Conservation (phyloP, 2,888 invertebrate genomes). For the Lochmaea crataegi region DNA sequence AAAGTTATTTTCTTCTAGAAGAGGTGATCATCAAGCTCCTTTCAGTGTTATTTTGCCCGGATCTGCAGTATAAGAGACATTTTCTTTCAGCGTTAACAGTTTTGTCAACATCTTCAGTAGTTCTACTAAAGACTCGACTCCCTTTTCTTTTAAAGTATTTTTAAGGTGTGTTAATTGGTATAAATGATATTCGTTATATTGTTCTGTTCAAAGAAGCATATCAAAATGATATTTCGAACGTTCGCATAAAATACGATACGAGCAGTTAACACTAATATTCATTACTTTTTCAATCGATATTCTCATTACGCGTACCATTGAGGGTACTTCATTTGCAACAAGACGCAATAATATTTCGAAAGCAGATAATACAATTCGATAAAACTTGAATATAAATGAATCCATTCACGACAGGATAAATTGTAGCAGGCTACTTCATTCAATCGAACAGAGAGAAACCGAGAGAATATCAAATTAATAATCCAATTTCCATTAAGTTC, state of each 20-base stretch:
- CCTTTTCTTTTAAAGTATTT: too few species aligned
- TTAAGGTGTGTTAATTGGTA: not conserved
- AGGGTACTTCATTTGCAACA: slow-evolving; percentile 34
- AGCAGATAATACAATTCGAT: slow-evolving; percentile 45
- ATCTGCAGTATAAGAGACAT: too few species aligned
- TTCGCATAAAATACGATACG: not conserved
- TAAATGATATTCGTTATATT: not conserved
- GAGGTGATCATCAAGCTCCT: too few species aligned
- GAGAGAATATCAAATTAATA: slow-evolving; percentile 36
- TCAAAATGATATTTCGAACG: not conserved
- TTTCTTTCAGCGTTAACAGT: too few species aligned
- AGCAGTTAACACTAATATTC: not conserved
- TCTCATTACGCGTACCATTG: slow-evolving; percentile 34
- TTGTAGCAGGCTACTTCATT: slow-evolving; percentile 31
- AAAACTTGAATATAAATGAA: slow-evolving; percentile 45
- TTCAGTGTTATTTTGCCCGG: too few species aligned
- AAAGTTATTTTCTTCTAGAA: too few species aligned
- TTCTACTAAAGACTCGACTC: too few species aligned
- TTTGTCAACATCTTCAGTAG: too few species aligned
- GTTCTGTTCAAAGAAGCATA: not conserved
- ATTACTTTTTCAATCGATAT: slow-evolving; percentile 25
- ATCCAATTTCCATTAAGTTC: slow-evolving; percentile 46
- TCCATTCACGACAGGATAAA: slow-evolving; percentile 42
- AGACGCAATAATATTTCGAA: slow-evolving; percentile 45
- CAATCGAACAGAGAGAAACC: slow-evolving; percentile 19